Evolutionary conservation across 37 sponge, comb jelly and placozoan species (phyloP), one percentile per base, ranked within the genome.

Genomic region (Petrosia ficiformis): DNA sequence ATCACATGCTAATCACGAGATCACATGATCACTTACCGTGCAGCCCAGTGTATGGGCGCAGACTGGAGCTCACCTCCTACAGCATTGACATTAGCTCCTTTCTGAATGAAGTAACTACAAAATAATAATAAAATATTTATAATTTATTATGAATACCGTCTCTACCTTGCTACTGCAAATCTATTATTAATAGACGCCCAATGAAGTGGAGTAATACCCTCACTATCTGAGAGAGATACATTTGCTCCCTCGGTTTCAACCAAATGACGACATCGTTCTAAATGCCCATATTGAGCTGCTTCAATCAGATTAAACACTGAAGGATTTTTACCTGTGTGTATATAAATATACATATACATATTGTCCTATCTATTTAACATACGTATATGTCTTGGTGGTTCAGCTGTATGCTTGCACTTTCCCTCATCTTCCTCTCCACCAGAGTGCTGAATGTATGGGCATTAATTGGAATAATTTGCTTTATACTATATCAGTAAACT

Each of bases 171-270:
- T 66, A 97, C 86, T 21, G 95, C 84, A 31, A 94, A 64, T 0
- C 97, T 66, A 63, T 97, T 94, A 80, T 97, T 97, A 77, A 97
- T 97, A 71, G 97, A 92, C 4, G 95, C 97, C 97, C 97, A 97
- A 78, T 97, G 97, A 28, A 97, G 87, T 0, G 76, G 74, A 28
- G 97, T 91, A 40, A 97, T 94, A 48, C 77, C 83, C 74, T 97
- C 92, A 0, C 77, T 76, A 41, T 97, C 95, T 1, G 77, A 87
- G 40, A 70, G 43, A 19, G 54, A 80, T 29, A 87, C 89, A 71
- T 86, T 82, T 2, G 30, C 83, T 11, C 81, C 77, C 67, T 88
- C 79, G 31, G 57, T 68, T 73, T 97, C 97, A 29, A 97, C 84
- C 57, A 94, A 73, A 67, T 94, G 82, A 40, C 76, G 75, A 67